Conservation (phyloP, 2,113 vertebrate species). For the Oncorhynchus mykiss region DNA sequence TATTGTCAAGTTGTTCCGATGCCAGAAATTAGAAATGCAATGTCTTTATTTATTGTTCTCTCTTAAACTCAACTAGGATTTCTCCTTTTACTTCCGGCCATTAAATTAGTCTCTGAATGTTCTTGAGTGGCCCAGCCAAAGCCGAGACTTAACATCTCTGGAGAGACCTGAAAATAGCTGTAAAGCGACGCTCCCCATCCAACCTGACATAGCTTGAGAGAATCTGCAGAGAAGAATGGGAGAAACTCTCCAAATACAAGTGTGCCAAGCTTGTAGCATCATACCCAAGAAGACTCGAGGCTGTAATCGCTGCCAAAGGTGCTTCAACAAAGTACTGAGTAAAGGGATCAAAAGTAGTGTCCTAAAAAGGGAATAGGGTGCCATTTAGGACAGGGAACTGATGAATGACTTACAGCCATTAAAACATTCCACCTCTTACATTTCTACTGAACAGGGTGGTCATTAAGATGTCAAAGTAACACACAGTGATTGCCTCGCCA, state of each 20-base stretch:
- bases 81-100: not conserved
- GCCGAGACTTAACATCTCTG: too few species aligned
- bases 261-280: too few species aligned
- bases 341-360: conserved; percentile 16
- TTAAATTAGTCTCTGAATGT: too few species aligned
- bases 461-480: conserved; percentile 32
- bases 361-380: not conserved
- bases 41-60: conserved; percentile 4
- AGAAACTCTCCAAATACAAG: too few species aligned
- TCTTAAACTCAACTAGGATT: not conserved
- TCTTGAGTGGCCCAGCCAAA: too few species aligned
- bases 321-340: too few species aligned
- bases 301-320: too few species aligned
- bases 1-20: not conserved
- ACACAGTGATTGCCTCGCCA: conserved; percentile 28
- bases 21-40: conserved; percentile 5
- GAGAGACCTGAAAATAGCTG: too few species aligned
- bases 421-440: conserved; percentile 45
- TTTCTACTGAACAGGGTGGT: conserved; percentile 41
- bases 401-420: conserved; percentile 44
- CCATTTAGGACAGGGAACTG: conserved; percentile 22
- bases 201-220: too few species aligned
- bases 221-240: too few species aligned
- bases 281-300: too few species aligned
- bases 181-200: too few species aligned